Conservation (phyloP, 2,888 invertebrate species). For the Epinotia demarniana region DNA sequence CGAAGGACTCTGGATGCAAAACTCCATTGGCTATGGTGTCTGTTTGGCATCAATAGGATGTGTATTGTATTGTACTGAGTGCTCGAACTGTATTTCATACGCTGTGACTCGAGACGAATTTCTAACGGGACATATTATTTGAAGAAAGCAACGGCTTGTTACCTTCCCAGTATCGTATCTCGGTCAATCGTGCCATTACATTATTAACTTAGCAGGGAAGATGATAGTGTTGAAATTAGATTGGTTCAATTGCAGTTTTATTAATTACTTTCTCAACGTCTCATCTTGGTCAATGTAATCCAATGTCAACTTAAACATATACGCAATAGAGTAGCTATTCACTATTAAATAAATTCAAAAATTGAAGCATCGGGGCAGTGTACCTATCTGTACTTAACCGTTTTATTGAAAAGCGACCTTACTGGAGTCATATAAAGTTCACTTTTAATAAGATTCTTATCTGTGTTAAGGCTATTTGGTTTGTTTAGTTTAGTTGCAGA, state of each 20-base stretch:
- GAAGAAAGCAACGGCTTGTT: slow-evolving; percentile 15
- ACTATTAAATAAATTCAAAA: not conserved
- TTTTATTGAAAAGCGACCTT: not conserved
- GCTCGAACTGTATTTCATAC: slow-evolving; percentile 9
- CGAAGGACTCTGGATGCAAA: too few relatives aligned
- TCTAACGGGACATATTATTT: slow-evolving; percentile 36
- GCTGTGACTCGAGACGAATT: slow-evolving; percentile 35
- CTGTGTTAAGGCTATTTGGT: not conserved
- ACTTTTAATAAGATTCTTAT: not conserved
- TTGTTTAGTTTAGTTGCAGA: too few relatives aligned
- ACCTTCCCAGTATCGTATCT: slow-evolving; percentile 5
- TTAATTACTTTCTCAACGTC: not conserved
- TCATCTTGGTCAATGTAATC: not conserved
- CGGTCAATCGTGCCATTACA: not conserved
- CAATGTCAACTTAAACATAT: not conserved
- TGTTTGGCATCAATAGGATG: too few relatives aligned
- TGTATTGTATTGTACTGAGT: not conserved
- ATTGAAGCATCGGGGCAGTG: not conserved
- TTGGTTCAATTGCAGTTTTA: not conserved
- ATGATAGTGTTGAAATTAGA: not conserved
- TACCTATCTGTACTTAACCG: not conserved
- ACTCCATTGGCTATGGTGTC: too few relatives aligned
- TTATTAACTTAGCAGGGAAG: not conserved
- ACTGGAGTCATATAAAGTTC: not conserved
- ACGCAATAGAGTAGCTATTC: not conserved